A percentile compares a stretch with the other conserved stretches of the same genome.
Evolutionary conservation across 2,888 invertebrate genomes (phyloP).

Genomic region (Scaptomyza cyrtandrae): DNA sequence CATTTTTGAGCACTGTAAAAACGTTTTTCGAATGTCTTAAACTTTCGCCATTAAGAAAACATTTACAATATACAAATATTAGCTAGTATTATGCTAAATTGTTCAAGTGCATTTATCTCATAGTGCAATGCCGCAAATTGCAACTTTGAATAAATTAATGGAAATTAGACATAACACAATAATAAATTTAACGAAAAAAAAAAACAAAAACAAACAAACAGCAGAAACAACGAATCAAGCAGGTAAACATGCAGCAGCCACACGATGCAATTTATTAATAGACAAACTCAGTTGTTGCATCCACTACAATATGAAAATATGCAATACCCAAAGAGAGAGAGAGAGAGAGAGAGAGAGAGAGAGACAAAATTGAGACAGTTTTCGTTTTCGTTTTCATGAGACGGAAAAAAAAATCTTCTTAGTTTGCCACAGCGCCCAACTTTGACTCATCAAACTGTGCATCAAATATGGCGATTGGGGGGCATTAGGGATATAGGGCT

Average conservation of each 20-base stretch:
- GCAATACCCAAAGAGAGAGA: slow-evolving; percentile 30
- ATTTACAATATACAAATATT: slow-evolving; percentile 6
- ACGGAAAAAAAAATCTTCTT: slow-evolving; percentile 48
- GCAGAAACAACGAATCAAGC: slow-evolving; percentile 19
- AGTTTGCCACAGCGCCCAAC: slow-evolving; percentile 36
- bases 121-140: slow-evolving; percentile 28
- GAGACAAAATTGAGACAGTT: slow-evolving; percentile 57
- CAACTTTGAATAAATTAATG: slow-evolving; percentile 58
- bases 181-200: slow-evolving; percentile 47
- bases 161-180: slow-evolving; percentile 70
- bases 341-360: slow-evolving; percentile 9
- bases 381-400: slow-evolving; percentile 72
- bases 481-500: neutral
- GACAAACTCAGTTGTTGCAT: slow-evolving; percentile 52
- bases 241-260: slow-evolving; percentile 49
- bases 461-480: neutral
- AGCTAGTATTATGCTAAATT: slow-evolving; percentile 20
- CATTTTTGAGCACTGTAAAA: no score
- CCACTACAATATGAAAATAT: slow-evolving; percentile 36
- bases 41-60: slow-evolving; percentile 31
- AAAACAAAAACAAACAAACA: slow-evolving; percentile 29
- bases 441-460: slow-evolving; percentile 28
- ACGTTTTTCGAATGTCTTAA: no score
- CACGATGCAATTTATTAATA: slow-evolving; percentile 52
- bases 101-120: slow-evolving; percentile 52